Evolutionary conservation across 2,113 vertebrate genomes (phyloP), one percentile per base, ranked within the genome.

Genomic region (Macquaria australasica): DNA sequence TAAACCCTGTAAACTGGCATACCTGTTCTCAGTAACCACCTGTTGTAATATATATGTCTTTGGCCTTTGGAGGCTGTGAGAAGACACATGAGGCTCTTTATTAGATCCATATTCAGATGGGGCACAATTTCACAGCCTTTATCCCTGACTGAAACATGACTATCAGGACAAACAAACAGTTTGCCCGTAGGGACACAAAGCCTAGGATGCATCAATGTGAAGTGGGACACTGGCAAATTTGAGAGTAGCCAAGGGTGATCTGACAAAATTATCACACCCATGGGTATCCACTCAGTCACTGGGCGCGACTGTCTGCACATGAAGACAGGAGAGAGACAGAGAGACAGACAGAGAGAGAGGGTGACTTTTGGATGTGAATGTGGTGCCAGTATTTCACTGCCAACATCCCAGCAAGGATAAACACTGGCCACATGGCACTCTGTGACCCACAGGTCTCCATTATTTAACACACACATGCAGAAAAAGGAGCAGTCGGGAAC

Each of bases 391-490:
- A 48, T 72, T 68, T 84, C 28, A 60, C 66, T 77, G 86, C 85
- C 86, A 92, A 79, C 76, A 81, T 79, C 53, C 51, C 88, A 81
- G 81, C 82, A 45, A 87, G 84, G 82, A 93, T 88, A 87, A 87
- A 90, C 60, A 84, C 70, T 15, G 59, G 59, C 79, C 82, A 88
- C 70, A 81, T 83, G 79, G 56, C 43, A 55, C 43, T 67, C 21
- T 41, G 75, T 81, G 75, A 83, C 77, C 80, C 73, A 56, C 4
- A 51, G 63, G 67, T 79, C 73, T 62, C 39, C 16, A 20, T 59
- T 62, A 81, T 51, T 79, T 39, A 74, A 80, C 59, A 82, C 55
- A 80, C 39, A 81, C 34, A 70, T 16, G 15, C 6, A 55, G 16
- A 34, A 69, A 81, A 68, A 60, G 10, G 31, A 78, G n/a, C 34